A percentile compares a stretch with the other conserved stretches of the same genome.
phyloP scores from a whole-genome alignment of 2,888 invertebrate species.

The Oxystoma pomonae region DNA sequence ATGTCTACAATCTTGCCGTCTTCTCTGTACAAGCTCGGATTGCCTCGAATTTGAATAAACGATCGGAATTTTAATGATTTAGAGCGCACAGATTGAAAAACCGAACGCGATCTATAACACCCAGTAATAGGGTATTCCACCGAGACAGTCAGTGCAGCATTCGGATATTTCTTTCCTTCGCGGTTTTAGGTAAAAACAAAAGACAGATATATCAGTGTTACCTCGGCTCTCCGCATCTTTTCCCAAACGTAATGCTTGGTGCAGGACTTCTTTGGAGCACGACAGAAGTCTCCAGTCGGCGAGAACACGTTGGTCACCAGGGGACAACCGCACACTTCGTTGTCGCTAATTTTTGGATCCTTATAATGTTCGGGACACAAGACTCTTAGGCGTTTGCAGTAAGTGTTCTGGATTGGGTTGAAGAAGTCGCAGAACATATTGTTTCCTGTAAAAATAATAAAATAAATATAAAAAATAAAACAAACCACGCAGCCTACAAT shows the following conservation, averaged over 20 bases:
- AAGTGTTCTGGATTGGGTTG: conserved; percentile 82
- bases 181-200: too few relatives aligned
- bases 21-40: too few relatives aligned
- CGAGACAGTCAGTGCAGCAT: not conserved
- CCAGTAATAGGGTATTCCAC: not conserved
- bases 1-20: too few relatives aligned
- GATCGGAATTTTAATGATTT: too few relatives aligned
- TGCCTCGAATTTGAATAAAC: too few relatives aligned
- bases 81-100: too few relatives aligned
- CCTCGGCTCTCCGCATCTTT: conserved; percentile 87
- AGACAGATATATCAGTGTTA: too few relatives aligned
- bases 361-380: conserved; percentile 98
- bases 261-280: conserved; percentile 85
- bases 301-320: conserved; percentile 80
- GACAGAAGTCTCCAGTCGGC: conserved; percentile 82
- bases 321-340: conserved; percentile 92
- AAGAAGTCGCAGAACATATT: conserved; percentile 98
- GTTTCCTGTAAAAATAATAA: conserved; percentile 51
- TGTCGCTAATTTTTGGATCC: conserved; percentile 81
- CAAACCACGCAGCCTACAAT: too few relatives aligned
- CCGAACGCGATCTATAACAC: too few relatives aligned
- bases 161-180: too few relatives aligned
- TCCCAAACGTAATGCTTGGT: conserved; percentile 94
- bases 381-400: conserved; percentile 92
- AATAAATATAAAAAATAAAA: too few relatives aligned